These are phyloP conservation scores for Erythrolamprus reginae DNA, from an alignment of 2,113 vertebrate species.

Conservation along the genomic window DNA sequence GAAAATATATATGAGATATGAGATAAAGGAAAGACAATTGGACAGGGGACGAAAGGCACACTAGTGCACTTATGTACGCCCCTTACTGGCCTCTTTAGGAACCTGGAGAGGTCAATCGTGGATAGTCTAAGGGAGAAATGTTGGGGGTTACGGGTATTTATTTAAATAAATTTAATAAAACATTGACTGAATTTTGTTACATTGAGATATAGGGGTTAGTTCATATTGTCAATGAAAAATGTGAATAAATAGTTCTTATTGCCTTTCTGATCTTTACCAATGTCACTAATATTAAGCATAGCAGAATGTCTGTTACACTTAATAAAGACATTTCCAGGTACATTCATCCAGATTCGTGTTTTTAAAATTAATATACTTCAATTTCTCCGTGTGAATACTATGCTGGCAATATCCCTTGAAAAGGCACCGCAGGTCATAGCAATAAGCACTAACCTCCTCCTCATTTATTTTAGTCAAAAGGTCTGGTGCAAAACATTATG, in stretches of 20 bases:
- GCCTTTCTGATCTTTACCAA: neutral
- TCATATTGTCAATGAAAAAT: neutral
- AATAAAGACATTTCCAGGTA: neutral
- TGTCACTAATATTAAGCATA: neutral
- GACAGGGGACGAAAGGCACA: too few relatives aligned
- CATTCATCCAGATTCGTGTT: neutral
- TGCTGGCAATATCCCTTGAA: neutral
- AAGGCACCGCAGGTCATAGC: neutral
- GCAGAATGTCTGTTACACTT: neutral
- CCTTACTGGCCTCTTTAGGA: too few relatives aligned
- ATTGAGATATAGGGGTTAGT: neutral
- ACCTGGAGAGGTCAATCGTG: too few relatives aligned
- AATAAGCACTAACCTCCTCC: neutral
- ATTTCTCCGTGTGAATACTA: neutral
- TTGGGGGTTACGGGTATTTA: too few relatives aligned
- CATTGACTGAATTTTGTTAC: neutral
- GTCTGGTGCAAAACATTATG: neutral
- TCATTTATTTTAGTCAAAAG: neutral
- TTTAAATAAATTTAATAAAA: neutral
- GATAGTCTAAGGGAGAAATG: too few relatives aligned
- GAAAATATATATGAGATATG: too few relatives aligned
- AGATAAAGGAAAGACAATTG: too few relatives aligned
- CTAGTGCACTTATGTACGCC: too few relatives aligned
- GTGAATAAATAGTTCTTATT: neutral
- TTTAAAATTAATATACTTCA: neutral